phyloP scores from a whole-genome alignment of 1,140 invertebrate genomes.

The Drosophila gunungcola region DNA sequence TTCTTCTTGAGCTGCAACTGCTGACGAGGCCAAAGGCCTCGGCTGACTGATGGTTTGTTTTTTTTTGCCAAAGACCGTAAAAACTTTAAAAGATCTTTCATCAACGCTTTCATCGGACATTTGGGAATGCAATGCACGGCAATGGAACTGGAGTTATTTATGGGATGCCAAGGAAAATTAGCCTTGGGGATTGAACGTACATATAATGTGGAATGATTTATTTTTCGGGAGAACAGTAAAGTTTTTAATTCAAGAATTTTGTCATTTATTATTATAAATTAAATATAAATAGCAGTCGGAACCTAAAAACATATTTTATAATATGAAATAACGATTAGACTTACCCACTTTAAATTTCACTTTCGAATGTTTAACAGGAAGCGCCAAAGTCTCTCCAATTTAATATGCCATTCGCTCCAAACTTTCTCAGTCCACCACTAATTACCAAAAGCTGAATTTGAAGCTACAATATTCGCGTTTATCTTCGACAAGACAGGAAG shows the following conservation, averaged over 20 bases:
- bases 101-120: slow-evolving; percentile 26
- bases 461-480: slow-evolving; percentile 33
- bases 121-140: slow-evolving; percentile 16
- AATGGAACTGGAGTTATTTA: slow-evolving; percentile 26
- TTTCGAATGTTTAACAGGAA: neutral
- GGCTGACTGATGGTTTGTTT: slow-evolving; percentile 44
- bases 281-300: no score
- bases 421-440: slow-evolving; percentile 26
- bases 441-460: slow-evolving; percentile 55
- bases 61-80: neutral
- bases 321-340: no score
- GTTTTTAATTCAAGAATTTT: neutral
- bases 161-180: neutral
- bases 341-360: neutral
- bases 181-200: slow-evolving; percentile 3
- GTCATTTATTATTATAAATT: no score
- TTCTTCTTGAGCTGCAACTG: slow-evolving; percentile 27
- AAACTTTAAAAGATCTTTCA: slow-evolving; percentile 31
- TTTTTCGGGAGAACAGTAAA: neutral
- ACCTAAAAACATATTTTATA: no score
- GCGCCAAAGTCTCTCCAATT: neutral
- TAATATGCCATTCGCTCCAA: no score
- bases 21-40: slow-evolving; percentile 46
- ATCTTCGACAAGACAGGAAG: slow-evolving; percentile 39
- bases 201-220: no score